Percentiles rank a stretch among this genome's conserved stretches.
phyloP scores from a whole-genome alignment of 2,888 invertebrate genomes.

The Zygaena filipendulae region DNA sequence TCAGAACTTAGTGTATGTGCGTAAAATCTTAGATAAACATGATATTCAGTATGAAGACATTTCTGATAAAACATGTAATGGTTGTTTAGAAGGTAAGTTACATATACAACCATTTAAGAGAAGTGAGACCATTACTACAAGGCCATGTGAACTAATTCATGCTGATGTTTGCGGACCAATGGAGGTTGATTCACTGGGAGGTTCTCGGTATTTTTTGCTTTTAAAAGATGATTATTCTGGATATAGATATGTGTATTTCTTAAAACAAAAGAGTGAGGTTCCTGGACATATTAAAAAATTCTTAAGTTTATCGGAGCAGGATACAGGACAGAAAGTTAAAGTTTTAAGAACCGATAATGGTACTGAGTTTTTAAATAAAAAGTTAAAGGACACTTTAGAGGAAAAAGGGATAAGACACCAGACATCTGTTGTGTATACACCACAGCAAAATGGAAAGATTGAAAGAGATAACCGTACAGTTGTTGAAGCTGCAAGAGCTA shows the following conservation, averaged over 20 bases:
- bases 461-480: conserved; percentile 28
- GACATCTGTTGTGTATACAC: conserved; percentile 23
- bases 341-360: conserved; percentile 23
- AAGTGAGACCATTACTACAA: too few species aligned
- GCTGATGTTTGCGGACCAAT: conserved; percentile 22
- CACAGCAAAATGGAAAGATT: conserved; percentile 30
- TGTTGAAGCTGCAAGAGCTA: conserved; percentile 18
- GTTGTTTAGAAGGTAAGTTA: too few species aligned
- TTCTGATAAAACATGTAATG: too few species aligned
- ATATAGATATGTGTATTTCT: conserved; percentile 21
- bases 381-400: conserved; percentile 16
- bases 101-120: too few species aligned
- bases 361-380: conserved; percentile 21
- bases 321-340: conserved; percentile 19
- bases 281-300: too few species aligned
- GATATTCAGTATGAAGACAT: too few species aligned
- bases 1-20: too few species aligned
- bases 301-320: too few species aligned
- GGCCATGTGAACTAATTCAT: too few species aligned
- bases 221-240: conserved; percentile 23
- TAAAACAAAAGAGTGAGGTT: too few species aligned
- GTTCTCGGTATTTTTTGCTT: conserved; percentile 20
- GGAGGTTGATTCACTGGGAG: conserved; percentile 17
- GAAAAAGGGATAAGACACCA: conserved; percentile 22
- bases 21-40: too few species aligned